phyloP scores from a whole-genome alignment of 2,113 vertebrate genomes.

The Epinephelus moara region DNA sequence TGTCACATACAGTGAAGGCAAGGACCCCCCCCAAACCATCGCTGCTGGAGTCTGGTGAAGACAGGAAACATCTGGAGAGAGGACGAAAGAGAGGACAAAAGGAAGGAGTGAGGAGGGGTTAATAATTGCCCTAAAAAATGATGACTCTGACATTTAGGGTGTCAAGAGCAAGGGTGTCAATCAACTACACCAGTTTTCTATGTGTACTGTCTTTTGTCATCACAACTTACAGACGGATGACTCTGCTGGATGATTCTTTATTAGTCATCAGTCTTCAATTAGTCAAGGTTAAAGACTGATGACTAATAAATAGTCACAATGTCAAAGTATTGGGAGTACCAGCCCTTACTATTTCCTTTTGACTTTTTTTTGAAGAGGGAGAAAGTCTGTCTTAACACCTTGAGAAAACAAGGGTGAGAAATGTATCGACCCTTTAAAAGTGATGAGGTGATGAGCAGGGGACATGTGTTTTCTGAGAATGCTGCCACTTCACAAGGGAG shows the following conservation, averaged over 20 bases:
- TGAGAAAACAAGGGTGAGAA: not conserved
- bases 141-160: not conserved
- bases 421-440: not conserved
- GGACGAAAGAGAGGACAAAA: slow-evolving; percentile 15
- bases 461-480: not conserved
- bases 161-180: not conserved
- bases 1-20: slow-evolving; percentile 69
- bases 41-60: slow-evolving; percentile 42
- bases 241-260: not conserved
- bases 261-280: not conserved
- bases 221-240: not conserved
- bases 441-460: not conserved
- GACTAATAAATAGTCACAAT: not conserved
- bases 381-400: not conserved
- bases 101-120: slow-evolving; percentile 12
- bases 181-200: not conserved
- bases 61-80: slow-evolving; percentile 84
- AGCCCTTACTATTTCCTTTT: not conserved
- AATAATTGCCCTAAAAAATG: slow-evolving; percentile 4
- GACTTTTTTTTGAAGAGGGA: not conserved
- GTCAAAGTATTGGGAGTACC: not conserved
- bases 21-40: not conserved
- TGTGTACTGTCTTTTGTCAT: not conserved
- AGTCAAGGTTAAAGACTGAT: not conserved
- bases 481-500: not conserved